A percentile compares a stretch with the other conserved stretches of the same genome.
Conservation (phyloP, 2,797 vertebrate genomes). For the Gobionotothen gibberifrons region DNA sequence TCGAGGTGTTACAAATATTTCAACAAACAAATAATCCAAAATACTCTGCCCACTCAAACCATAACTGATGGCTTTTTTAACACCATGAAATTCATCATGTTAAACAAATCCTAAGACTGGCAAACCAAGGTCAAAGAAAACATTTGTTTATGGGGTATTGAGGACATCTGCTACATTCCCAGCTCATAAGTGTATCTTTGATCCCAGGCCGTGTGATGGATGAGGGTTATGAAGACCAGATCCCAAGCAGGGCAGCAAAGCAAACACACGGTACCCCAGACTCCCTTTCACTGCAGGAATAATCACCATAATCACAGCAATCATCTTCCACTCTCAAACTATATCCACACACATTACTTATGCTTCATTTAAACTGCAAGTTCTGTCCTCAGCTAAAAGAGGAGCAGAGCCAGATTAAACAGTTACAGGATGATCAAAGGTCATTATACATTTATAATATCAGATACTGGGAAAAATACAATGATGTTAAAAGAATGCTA, state of each 20-base stretch:
- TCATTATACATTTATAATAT: conserved; percentile 52
- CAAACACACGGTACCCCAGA: conserved; percentile 75
- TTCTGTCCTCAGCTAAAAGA: conserved; percentile 43
- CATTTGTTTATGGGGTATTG: conserved; percentile 54
- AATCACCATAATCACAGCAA: conserved; percentile 81
- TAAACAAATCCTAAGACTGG: conserved; percentile 33
- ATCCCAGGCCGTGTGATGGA: conserved; percentile 75
- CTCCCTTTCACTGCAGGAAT: conserved; percentile 63
- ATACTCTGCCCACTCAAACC: too few relatives aligned
- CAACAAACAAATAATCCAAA: too few relatives aligned
- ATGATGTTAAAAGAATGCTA: conserved; percentile 26
- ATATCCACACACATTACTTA: conserved; percentile 79
- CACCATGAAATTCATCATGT: conserved; percentile 52
- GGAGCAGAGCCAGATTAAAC: conserved; percentile 69
- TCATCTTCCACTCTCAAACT: conserved; percentile 77
- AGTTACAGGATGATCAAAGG: conserved; percentile 39
- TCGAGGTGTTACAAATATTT: too few relatives aligned
- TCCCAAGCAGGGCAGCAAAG: conserved; percentile 72
- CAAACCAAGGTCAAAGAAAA: conserved; percentile 60
- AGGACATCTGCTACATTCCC: conserved; percentile 67
- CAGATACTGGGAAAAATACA: conserved; percentile 41
- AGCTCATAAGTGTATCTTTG: conserved; percentile 64
- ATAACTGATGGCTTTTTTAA: conserved; percentile 43
- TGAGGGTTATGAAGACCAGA: conserved; percentile 80
- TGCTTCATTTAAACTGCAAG: conserved; percentile 57